A percentile compares a stretch with the other conserved stretches of the same genome.
These are phyloP conservation scores for Gallinago undulata DNA, from an alignment of 2,113 vertebrate species.

Conservation along the genomic window DNA sequence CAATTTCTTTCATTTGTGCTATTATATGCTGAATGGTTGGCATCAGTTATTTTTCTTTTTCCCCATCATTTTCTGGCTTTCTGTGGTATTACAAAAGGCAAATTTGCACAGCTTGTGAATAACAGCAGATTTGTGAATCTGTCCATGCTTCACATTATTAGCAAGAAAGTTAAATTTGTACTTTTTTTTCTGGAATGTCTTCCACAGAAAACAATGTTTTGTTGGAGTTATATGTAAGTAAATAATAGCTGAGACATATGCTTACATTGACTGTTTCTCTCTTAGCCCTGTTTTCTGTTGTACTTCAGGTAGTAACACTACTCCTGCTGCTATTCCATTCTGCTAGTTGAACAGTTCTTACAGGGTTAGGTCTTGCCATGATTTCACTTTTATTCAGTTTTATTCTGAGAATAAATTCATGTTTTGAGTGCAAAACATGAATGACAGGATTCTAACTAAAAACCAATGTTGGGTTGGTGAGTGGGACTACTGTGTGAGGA, in stretches of 20 bases:
- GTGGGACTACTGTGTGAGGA: background rate
- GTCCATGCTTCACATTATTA: background rate
- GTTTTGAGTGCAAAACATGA: background rate
- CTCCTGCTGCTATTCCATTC: background rate
- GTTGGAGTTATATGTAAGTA: background rate
- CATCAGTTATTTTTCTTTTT: background rate
- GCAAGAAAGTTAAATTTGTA: background rate
- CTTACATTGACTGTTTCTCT: background rate
- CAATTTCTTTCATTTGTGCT: background rate
- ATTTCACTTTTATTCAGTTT: background rate
- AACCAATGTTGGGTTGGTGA: background rate
- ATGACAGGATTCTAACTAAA: background rate
- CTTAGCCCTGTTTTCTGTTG: background rate
- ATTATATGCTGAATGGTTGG: background rate
- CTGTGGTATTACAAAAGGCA: slow-evolving; percentile 38
- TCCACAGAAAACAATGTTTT: background rate
- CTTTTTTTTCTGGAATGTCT: background rate
- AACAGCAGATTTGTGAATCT: background rate
- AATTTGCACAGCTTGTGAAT: slow-evolving; percentile 27
- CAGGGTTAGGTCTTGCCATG: background rate
- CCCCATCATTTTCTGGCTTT: background rate
- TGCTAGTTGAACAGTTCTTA: background rate
- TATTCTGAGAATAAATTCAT: background rate
- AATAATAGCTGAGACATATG: background rate
- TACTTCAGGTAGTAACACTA: background rate